Evolutionary conservation across 2,888 invertebrate genomes (phyloP).

Genomic region (Oegoconia quadripuncta): DNA sequence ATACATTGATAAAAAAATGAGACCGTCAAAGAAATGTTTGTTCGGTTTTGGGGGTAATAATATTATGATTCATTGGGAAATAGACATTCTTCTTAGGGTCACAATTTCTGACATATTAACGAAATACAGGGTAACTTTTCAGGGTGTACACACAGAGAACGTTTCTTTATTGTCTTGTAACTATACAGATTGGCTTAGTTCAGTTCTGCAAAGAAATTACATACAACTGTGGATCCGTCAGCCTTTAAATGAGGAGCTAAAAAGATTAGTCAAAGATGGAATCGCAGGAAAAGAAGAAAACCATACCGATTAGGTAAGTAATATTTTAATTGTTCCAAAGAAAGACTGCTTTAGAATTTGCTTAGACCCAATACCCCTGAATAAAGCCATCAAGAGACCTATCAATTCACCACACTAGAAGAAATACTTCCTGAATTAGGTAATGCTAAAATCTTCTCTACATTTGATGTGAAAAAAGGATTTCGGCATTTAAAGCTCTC

Average conservation of each 20-base stretch:
- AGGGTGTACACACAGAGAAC: constrained; percentile 5
- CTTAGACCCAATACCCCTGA: constrained; percentile 17
- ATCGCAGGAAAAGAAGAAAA: constrained; percentile 9
- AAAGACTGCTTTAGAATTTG: constrained; percentile 12
- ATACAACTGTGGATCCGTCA: constrained; percentile 1
- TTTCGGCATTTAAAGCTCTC: constrained; percentile 11
- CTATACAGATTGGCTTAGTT: constrained; percentile 5
- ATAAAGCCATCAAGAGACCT: constrained; percentile 16
- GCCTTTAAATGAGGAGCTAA: constrained; percentile 10
- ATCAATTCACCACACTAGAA: constrained; percentile 12
- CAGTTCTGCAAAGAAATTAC: constrained; percentile 4
- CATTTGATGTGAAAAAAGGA: constrained; percentile 11
- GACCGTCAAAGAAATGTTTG: constrained; percentile 6
- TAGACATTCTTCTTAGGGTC: neutral
- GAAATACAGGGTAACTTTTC: constrained; percentile 6
- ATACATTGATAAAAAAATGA: constrained; percentile 1
- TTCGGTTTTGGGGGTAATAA: constrained; percentile 7
- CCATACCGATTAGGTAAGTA: constrained; percentile 13
- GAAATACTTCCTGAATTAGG: constrained; percentile 14
- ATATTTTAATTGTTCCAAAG: constrained; percentile 8
- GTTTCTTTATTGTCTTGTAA: constrained; percentile 8
- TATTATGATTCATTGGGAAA: constrained; percentile 7
- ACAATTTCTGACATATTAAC: neutral
- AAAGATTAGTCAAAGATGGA: constrained; percentile 10
- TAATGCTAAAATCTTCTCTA: constrained; percentile 13